phyloP scores from a whole-genome alignment of 2,113 vertebrate genomes.

The Pogonocichla stellata region DNA sequence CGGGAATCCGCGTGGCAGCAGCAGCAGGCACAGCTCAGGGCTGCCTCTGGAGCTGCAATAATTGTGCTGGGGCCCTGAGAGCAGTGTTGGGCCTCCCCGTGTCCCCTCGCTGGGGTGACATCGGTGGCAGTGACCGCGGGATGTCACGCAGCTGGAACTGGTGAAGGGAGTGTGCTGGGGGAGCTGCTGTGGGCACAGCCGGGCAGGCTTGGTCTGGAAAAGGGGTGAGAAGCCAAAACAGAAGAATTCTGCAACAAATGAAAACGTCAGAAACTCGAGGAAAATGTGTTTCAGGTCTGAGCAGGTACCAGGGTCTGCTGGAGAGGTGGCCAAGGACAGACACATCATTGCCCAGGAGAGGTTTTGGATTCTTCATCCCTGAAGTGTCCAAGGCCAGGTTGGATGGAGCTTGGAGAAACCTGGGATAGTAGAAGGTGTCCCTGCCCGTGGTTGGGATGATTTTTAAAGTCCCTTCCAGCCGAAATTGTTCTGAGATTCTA shows the following conservation, averaged over 20 bases:
- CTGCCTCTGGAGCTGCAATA: not conserved
- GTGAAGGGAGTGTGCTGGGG: not conserved
- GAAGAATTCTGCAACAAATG: not conserved
- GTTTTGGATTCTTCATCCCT: not conserved
- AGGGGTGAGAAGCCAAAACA: not conserved
- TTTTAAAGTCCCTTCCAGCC: not conserved
- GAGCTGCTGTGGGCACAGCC: not conserved
- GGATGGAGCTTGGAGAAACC: rapidly evolving
- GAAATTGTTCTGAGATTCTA: not conserved
- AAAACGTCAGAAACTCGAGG: not conserved
- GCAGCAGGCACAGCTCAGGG: constrained; percentile 18
- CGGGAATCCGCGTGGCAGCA: not conserved
- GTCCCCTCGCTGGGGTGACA: not conserved
- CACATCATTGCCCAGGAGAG: rapidly evolving
- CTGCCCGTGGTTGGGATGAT: rapidly evolving
- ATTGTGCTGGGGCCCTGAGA: not conserved
- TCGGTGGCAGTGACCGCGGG: not conserved
- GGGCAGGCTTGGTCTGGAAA: not conserved
- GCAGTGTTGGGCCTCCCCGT: rapidly evolving
- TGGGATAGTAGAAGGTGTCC: not conserved
- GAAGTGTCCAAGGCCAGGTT: not conserved
- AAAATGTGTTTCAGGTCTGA: not conserved
- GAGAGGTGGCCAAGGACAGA: not conserved
- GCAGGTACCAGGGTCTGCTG: not conserved
- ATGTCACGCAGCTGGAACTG: not conserved